These are phyloP conservation scores for Oceanodroma tethys DNA, from an alignment of 2,113 vertebrate genomes.

Conservation along the genomic window DNA sequence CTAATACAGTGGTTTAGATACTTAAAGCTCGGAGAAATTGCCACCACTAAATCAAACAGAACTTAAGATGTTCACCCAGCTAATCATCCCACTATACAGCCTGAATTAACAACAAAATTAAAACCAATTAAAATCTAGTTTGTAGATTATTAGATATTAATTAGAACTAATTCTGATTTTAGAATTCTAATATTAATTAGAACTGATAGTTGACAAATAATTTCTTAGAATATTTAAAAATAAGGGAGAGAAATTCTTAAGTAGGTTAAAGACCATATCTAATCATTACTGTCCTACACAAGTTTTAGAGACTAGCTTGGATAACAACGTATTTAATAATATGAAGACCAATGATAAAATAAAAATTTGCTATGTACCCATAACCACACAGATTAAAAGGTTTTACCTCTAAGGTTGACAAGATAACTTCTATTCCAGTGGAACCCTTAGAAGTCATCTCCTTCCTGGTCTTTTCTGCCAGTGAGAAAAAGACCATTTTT, in stretches of 20 bases:
- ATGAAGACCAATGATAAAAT: not conserved
- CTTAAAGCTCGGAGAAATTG: not conserved
- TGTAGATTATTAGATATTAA: not conserved
- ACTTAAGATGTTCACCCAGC: not conserved
- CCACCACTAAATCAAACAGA: not conserved
- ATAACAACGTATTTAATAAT: not conserved
- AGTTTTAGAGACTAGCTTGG: not conserved
- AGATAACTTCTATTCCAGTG: slow-evolving; percentile 89
- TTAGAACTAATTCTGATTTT: not conserved
- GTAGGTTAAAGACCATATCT: not conserved
- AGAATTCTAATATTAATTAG: not conserved
- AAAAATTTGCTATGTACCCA: not conserved
- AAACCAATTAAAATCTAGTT: not conserved
- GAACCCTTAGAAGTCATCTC: slow-evolving; percentile 95
- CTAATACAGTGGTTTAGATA: not conserved
- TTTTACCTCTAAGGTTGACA: slow-evolving; percentile 89
- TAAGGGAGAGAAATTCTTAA: not conserved
- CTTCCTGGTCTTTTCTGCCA: slow-evolving; percentile 93
- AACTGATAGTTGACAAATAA: not conserved
- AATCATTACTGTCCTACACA: not conserved
- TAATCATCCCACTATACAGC: not conserved
- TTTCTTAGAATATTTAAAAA: not conserved
- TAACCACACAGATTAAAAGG: not conserved
- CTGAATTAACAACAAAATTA: not conserved
- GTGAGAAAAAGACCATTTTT: not conserved